Evolutionary conservation across 2,113 vertebrate species (phyloP).

Genomic region (Aptenodytes patagonicus): DNA sequence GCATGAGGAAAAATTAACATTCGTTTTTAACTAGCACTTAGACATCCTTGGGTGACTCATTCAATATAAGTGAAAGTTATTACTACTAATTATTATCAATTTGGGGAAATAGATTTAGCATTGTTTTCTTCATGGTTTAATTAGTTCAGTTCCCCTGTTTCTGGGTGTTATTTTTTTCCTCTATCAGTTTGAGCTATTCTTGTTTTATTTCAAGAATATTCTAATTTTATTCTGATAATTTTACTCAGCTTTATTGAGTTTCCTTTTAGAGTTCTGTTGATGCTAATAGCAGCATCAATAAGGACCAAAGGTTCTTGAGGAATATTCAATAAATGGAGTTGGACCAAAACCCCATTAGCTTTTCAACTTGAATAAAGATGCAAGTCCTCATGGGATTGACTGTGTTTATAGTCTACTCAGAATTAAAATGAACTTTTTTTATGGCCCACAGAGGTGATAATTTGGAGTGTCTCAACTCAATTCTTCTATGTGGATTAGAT

Average conservation of each 20-base stretch:
- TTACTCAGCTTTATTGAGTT: not conserved
- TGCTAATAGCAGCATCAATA: not conserved
- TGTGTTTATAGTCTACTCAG: not conserved
- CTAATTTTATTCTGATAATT: not conserved
- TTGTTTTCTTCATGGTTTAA: not conserved
- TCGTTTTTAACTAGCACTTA: not conserved
- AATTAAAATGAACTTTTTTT: not conserved
- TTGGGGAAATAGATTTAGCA: not conserved
- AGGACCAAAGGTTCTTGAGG: not conserved
- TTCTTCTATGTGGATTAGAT: not conserved
- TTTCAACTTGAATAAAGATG: not conserved
- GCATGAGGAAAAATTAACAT: not conserved
- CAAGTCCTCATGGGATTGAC: not conserved
- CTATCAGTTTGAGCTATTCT: not conserved
- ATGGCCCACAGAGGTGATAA: not conserved
- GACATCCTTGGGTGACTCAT: not conserved
- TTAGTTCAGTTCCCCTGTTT: not conserved
- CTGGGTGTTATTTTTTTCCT: not conserved
- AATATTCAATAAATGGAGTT: not conserved
- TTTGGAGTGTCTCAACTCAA: not conserved
- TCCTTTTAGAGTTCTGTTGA: not conserved
- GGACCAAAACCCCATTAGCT: not conserved
- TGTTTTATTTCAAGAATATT: not conserved
- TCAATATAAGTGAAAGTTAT: not conserved
- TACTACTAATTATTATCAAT: conserved; percentile 15